These are phyloP conservation scores for Bungarus multicinctus DNA, from an alignment of 2,113 vertebrate genomes.

Conservation along the genomic window DNA sequence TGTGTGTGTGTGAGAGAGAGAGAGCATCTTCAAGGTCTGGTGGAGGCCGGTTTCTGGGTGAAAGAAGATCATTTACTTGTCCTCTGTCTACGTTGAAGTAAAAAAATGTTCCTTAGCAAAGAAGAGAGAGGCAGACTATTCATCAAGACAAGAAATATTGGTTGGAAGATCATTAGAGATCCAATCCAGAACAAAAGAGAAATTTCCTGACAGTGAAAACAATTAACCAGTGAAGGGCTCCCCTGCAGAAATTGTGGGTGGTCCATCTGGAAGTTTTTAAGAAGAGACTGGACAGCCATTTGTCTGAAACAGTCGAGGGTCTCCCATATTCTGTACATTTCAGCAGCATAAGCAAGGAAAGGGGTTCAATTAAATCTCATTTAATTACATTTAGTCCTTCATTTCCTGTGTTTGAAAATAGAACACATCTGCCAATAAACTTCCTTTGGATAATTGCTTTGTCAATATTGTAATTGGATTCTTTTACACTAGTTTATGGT, in stretches of 20 bases:
- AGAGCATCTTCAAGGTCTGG: background rate
- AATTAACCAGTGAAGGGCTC: background rate
- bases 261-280: background rate
- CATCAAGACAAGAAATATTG: no score
- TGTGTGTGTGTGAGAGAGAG: background rate
- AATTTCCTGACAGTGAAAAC: background rate
- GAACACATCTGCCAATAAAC: background rate
- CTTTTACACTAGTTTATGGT: background rate
- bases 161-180: background rate
- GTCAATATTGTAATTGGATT: background rate
- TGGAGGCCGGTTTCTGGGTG: rapidly evolving
- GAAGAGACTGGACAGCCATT: background rate
- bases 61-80: background rate
- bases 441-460: background rate
- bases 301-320: background rate
- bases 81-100: conserved; percentile 9
- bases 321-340: background rate
- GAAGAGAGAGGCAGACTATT: no score
- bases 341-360: background rate
- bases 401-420: background rate
- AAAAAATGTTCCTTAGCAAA: background rate
- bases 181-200: background rate
- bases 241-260: no score
- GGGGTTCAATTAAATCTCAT: background rate
- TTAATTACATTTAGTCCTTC: background rate